Base-by-base conservation (phyloP, 2,797 vertebrate genomes). In the Lagocephalus sceleratus region DNA sequence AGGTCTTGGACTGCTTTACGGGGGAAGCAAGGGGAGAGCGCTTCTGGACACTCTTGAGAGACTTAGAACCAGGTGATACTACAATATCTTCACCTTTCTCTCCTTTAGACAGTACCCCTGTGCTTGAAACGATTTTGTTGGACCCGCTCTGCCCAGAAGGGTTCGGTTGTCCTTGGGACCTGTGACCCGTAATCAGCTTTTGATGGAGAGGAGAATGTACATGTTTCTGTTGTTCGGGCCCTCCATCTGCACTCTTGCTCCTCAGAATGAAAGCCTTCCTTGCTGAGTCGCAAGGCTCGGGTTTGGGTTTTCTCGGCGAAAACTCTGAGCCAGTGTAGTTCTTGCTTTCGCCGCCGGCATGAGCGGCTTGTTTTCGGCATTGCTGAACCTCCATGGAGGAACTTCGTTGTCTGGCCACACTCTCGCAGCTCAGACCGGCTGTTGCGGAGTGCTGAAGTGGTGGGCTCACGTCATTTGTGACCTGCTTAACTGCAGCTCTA, bases 101-200 rank as follows among this genome's bases (percentile, higher is more conserved):
- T 44, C 57, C 26, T 83, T 91, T 93, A 68, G 90, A 84, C 57
- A 90, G 78, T 42, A 87, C 82, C 64, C 74, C 81, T 65, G 88
- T 93, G 59, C 85, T 72, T 74, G 90, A 85, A 68, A 85, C 84
- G 57, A 90, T 92, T 81, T 88, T 90, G 81, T 9, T 79, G 23
- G 85, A 55, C 50, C 60, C 66, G 62, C 73, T 44, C 5, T 87
- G 81, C 20, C 70, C 72, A 9, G 70, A 32, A 56, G 90, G 58
- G 39, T 65, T 87, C 25, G 85, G 75, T 64, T 67, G 87, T 40
- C 64, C 78, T 76, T 92, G 92, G 48, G 57, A 78, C 60, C 66
- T 86, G 32, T 75, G 61, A 10, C 87, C 80, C 44, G 90, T 93
- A 46, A 89, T 74, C n/a, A 88, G 81, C 61, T 93, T 93, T 69